Conservation (phyloP, 2,797 vertebrate species). For the Poeciliopsis presidionis region DNA sequence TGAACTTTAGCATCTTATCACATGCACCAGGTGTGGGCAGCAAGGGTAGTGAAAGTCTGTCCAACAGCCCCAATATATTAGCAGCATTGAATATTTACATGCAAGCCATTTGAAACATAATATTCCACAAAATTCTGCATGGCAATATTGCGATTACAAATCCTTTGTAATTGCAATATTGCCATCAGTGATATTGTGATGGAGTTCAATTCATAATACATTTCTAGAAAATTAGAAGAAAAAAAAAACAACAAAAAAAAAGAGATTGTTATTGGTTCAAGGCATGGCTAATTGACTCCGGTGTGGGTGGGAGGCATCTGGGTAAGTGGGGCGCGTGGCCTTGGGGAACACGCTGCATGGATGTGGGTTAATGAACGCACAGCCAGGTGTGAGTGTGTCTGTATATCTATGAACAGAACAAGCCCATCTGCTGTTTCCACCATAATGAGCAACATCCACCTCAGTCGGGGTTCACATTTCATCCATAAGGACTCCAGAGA, state of each 20-base stretch:
- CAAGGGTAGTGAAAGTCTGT: not conserved
- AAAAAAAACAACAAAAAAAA: constrained; percentile 10
- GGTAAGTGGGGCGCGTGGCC: constrained; percentile 75
- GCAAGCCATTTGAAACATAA: not conserved
- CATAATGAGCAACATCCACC: constrained; percentile 62
- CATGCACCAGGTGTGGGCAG: not conserved
- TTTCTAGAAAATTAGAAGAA: constrained; percentile 1
- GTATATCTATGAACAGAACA: constrained; percentile 16
- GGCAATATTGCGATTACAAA: no score
- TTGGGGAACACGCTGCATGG: constrained; percentile 59
- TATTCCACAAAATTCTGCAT: not conserved
- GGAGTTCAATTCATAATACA: not conserved
- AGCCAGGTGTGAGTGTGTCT: constrained; percentile 67
- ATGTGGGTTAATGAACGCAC: constrained; percentile 72
- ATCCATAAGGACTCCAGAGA: constrained; percentile 53
- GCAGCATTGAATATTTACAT: not conserved
- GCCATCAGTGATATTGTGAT: not conserved
- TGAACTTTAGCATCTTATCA: not conserved
- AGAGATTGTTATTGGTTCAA: constrained; percentile 63
- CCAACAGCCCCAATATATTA: not conserved
- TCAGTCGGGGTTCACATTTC: constrained; percentile 65
- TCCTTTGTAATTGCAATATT: not conserved
- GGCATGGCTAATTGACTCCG: constrained; percentile 69
- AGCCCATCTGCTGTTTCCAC: constrained; percentile 72
- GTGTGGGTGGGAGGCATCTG: constrained; percentile 70